Conservation (phyloP, 1,140 invertebrate species). For the Globodera ellingtonae region DNA sequence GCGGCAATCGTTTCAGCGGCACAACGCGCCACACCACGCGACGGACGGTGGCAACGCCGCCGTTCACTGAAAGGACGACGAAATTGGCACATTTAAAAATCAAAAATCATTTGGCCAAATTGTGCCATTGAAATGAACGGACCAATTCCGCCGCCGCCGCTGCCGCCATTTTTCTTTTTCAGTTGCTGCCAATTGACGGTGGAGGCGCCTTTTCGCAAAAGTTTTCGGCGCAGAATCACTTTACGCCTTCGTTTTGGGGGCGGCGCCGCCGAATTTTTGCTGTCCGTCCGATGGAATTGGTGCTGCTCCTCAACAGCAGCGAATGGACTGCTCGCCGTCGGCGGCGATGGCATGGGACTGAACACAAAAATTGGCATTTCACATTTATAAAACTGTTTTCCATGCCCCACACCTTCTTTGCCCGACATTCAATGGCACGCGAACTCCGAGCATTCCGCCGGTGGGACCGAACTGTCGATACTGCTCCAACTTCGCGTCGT, state of each 20-base stretch:
- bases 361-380: not conserved
- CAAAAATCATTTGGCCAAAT: not conserved
- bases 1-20: slow-evolving; percentile 12
- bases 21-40: slow-evolving; percentile 24
- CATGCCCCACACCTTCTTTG: not conserved
- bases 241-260: slow-evolving; percentile 12
- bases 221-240: slow-evolving; percentile 21
- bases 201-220: slow-evolving; percentile 8
- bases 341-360: not conserved
- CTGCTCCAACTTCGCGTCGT: not conserved
- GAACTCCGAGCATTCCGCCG: not conserved
- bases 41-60: slow-evolving; percentile 1
- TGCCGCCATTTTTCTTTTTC: not conserved
- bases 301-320: not conserved
- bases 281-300: slow-evolving; percentile 14
- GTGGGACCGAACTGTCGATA: not conserved
- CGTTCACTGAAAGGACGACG: not conserved
- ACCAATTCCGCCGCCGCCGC: too few species aligned
- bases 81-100: not conserved
- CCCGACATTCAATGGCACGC: not conserved
- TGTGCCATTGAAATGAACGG: not conserved
- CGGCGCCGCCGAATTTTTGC: not conserved
- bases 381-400: not conserved
- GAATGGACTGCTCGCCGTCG: not conserved
- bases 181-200: slow-evolving; percentile 1